phyloP scores from a whole-genome alignment of 1,140 invertebrate species.

The Mesaphorura yosii region DNA sequence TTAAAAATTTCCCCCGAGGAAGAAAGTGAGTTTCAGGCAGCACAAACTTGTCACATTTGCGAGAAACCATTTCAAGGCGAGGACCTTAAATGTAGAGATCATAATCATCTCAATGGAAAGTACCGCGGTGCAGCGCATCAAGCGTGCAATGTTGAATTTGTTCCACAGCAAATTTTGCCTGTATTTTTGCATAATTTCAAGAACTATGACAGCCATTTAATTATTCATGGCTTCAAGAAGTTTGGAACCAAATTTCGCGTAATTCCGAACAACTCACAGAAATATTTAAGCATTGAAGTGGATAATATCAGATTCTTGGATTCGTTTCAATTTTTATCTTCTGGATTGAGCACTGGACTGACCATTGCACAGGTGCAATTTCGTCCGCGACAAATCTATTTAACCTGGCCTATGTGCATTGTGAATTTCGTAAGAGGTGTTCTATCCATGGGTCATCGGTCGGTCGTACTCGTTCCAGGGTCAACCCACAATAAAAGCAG shows the following conservation, averaged over 20 bases:
- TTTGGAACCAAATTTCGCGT: slow-evolving; percentile 2
- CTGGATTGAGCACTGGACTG: not conserved
- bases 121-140: not conserved
- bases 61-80: not conserved
- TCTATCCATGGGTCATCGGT: no score
- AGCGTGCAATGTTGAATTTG: no score
- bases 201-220: no score
- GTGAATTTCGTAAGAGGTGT: no score
- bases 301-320: slow-evolving; percentile 16
- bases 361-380: no score
- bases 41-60: slow-evolving; percentile 2
- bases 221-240: slow-evolving; percentile 9
- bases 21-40: not conserved
- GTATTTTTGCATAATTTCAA: no score
- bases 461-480: no score
- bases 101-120: not conserved
- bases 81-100: not conserved
- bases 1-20: not conserved
- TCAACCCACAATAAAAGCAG: no score
- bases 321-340: slow-evolving; percentile 3
- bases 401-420: no score
- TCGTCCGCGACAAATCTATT: no score
- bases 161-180: no score
- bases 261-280: slow-evolving; percentile 10
- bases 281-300: slow-evolving; percentile 9